A percentile compares a stretch with the other conserved stretches of the same genome.
These are phyloP conservation scores for Phasia obesa DNA, from an alignment of 2,888 invertebrate species.

Conservation along the genomic window DNA sequence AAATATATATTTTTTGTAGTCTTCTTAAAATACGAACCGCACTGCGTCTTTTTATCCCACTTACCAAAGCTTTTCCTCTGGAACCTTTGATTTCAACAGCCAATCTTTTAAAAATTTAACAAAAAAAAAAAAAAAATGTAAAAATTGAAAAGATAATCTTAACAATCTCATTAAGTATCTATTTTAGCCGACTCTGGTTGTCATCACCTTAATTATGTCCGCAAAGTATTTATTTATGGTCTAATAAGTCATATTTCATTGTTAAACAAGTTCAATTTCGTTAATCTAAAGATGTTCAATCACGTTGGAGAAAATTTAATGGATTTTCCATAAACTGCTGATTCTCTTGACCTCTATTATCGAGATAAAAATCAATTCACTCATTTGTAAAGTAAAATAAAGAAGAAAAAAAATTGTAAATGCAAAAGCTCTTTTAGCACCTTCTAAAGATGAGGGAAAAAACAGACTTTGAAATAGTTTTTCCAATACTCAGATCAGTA, in stretches of 20 bases:
- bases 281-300: neutral
- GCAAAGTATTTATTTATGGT: neutral
- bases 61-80: too few relatives aligned
- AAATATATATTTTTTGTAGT: too few relatives aligned
- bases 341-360: slow-evolving; percentile 67
- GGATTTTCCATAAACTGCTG: slow-evolving; percentile 40
- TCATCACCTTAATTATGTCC: neutral
- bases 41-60: too few relatives aligned
- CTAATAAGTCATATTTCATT: neutral
- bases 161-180: too few relatives aligned
- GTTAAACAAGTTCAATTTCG: slow-evolving; percentile 34
- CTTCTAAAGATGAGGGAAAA: slow-evolving; percentile 31
- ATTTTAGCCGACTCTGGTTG: too few relatives aligned
- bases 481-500: slow-evolving; percentile 45
- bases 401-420: neutral
- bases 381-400: neutral
- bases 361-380: slow-evolving; percentile 53
- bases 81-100: too few relatives aligned
- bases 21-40: too few relatives aligned
- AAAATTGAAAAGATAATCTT: too few relatives aligned
- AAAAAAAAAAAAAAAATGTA: too few relatives aligned
- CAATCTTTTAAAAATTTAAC: too few relatives aligned
- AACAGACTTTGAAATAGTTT: slow-evolving; percentile 7
- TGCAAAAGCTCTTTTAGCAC: slow-evolving; percentile 36
- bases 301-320: slow-evolving; percentile 38